These are phyloP conservation scores for Drosophila meridionalis DNA, from an alignment of 2,888 invertebrate genomes.

Conservation along the genomic window DNA sequence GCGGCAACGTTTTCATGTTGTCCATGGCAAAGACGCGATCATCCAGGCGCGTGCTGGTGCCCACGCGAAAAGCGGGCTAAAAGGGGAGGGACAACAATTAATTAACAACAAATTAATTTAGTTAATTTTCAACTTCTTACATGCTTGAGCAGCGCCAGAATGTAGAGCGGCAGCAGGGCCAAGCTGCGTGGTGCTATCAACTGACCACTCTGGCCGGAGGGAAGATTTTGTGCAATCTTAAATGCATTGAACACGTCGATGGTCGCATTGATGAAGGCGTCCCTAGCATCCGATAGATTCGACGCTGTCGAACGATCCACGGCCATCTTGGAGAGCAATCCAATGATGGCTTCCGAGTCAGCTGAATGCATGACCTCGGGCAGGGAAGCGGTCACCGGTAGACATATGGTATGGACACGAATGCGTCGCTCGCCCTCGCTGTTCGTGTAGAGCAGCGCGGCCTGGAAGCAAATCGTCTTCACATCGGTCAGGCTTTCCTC, in stretches of 20 bases:
- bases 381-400: conserved; percentile 94
- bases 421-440: conserved; percentile 98
- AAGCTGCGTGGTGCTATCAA: conserved; percentile 92
- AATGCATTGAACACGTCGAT: conserved; percentile 94
- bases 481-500: conserved; percentile 95
- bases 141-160: conserved; percentile 95
- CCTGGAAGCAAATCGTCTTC: conserved; percentile 97
- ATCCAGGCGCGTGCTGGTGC: conserved; percentile 95
- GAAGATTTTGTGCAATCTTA: conserved; percentile 88
- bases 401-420: conserved; percentile 97
- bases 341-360: conserved; percentile 97
- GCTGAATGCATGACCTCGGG: conserved; percentile 95
- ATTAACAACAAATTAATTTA: neutral
- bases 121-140: conserved; percentile 86
- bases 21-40: conserved; percentile 97
- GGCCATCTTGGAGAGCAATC: conserved; percentile 98
- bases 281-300: conserved; percentile 96
- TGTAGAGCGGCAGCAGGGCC: conserved; percentile 93
- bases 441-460: conserved; percentile 98
- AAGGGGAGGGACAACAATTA: conserved; percentile 37
- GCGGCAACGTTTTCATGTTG: conserved; percentile 94
- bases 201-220: conserved; percentile 86
- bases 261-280: conserved; percentile 97
- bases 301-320: conserved; percentile 95
- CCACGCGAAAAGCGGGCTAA: conserved; percentile 94